Base-by-base conservation (phyloP, 2,888 invertebrate species). In the Frankliniella intonsa region DNA sequence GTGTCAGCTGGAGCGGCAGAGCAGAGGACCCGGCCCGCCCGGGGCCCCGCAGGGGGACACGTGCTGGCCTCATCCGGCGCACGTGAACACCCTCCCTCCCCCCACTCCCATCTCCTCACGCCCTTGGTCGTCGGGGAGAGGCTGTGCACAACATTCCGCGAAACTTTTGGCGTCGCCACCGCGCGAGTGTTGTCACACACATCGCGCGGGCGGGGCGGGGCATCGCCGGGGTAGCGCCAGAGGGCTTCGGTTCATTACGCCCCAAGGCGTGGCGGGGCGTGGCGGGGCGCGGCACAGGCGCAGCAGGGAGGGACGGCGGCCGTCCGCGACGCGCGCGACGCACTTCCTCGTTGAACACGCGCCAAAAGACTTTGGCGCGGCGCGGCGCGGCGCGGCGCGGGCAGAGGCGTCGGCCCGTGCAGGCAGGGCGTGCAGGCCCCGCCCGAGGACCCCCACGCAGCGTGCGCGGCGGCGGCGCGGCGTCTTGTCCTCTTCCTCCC, bases 261-360 rank as follows among this genome's bases (percentile, higher is more conserved):
- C 38, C n/a, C n/a, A n/a, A n/a, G n/a, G n/a, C n/a, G n/a, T n/a
- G n/a, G 51, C 51, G 51, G 51, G 51, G 10, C 51, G 12, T 11
- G 9, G 51, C 51, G 51, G 51, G 51, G 10, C 51, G 51, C 51
- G 51, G 10, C 51, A 12, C 51, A 12, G 12, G 51, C 12, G 51
- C 51, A 12, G 12, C n/a, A n/a, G n/a, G 38, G 3, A 38, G 38
- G 38, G 38, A 5, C 38, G 38, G 38, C 38, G 38, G 38, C 5
- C 3, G 38, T 38, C 38, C 55, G 17, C 55, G 55, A 17, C 55
- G 55, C 55, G 55, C 55, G 14, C 22, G 69, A 22, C 22, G 25
- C 69, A 22, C 69, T 76, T 76, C 69, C 69, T 76, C 69, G 69
- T 76, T 76, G 69, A 76, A 76, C 69, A 25, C 9, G 10, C 22